A percentile compares a stretch with the other conserved stretches of the same genome.
Evolutionary conservation across 1,140 invertebrate species (phyloP).

Genomic region (Drosophila sproati): DNA sequence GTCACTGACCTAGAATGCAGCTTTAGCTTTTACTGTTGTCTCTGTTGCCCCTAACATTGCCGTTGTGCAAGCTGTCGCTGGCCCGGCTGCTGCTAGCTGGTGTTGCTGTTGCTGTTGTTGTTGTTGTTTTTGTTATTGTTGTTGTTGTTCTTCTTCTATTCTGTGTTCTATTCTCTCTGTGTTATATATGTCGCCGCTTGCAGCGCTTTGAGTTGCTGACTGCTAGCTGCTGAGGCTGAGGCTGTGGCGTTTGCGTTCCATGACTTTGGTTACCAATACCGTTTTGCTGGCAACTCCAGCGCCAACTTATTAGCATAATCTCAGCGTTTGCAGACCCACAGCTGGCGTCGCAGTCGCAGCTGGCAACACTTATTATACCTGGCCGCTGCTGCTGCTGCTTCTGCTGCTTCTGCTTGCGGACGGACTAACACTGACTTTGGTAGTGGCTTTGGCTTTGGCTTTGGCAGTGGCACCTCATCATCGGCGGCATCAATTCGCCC

Average conservation of each 20-base stretch:
- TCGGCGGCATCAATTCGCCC: slow-evolving; percentile 75
- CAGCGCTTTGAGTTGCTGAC: slow-evolving; percentile 30
- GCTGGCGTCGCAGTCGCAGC: slow-evolving; percentile 20
- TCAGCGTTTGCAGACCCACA: slow-evolving; percentile 40
- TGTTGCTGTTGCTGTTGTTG: slow-evolving; percentile 43
- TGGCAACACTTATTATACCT: slow-evolving; percentile 62
- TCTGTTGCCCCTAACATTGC: slow-evolving; percentile 15
- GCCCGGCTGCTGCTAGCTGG: slow-evolving; percentile 45
- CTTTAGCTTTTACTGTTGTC: slow-evolving; percentile 39
- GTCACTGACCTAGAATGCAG: slow-evolving; percentile 80
- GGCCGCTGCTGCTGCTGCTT: neutral
- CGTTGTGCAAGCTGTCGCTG: slow-evolving; percentile 50
- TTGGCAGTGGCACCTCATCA: slow-evolving; percentile 64
- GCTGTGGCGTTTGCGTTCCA: slow-evolving; percentile 34
- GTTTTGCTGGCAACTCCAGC: slow-evolving; percentile 62
- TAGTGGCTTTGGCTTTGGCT: slow-evolving; percentile 22
- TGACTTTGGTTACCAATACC: slow-evolving; percentile 65
- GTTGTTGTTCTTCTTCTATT: slow-evolving; percentile 33
- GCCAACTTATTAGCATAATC: slow-evolving; percentile 79
- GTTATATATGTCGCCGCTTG: slow-evolving; percentile 60
- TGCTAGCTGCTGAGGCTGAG: neutral
- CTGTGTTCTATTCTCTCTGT: slow-evolving; percentile 54
- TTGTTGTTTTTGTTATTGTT: slow-evolving; percentile 16
- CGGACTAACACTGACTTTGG: slow-evolving; percentile 6
- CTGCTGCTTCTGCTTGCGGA: no score